A percentile compares a stretch with the other conserved stretches of the same genome.
phyloP scores from a whole-genome alignment of 1,140 invertebrate genomes.

The Pissodes strobi region DNA sequence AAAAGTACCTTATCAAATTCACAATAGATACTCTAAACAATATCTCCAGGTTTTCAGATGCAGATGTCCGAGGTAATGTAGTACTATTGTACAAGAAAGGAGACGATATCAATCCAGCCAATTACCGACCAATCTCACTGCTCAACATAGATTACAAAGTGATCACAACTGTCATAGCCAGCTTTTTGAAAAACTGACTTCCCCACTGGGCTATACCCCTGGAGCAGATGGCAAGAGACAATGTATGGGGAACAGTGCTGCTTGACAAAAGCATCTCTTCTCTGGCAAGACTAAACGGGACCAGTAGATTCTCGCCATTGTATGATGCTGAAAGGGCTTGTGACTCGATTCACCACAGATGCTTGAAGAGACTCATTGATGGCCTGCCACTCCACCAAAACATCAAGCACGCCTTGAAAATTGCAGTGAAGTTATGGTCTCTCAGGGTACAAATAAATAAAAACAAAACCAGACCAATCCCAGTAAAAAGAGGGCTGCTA shows the following conservation, averaged over 20 bases:
- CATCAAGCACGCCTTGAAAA: conserved; percentile 28
- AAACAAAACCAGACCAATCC: conserved; percentile 31
- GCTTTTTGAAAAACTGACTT: conserved; percentile 13
- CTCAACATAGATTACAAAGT: conserved; percentile 40
- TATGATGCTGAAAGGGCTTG: conserved; percentile 42
- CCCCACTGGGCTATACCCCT: conserved; percentile 32
- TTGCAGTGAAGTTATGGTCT: conserved; percentile 36
- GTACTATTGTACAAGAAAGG: conserved; percentile 35
- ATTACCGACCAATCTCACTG: conserved; percentile 43
- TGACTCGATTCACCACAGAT: conserved; percentile 36
- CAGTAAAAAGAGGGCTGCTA: conserved; percentile 39
- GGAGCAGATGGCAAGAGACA: conserved; percentile 38
- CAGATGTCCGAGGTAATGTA: conserved; percentile 19
- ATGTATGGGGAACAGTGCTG: conserved; percentile 36
- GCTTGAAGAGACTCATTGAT: conserved; percentile 20
- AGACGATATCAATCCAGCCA: conserved; percentile 31
- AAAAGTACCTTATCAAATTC: conserved; percentile 21
- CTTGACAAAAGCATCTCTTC: conserved; percentile 35
- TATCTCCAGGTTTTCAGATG: conserved; percentile 15
- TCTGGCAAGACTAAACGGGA: conserved; percentile 24
- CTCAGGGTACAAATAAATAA: conserved; percentile 28
- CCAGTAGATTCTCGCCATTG: conserved; percentile 34
- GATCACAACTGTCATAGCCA: conserved; percentile 31
- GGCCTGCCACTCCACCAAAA: conserved; percentile 28
- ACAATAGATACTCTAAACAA: conserved; percentile 10